phyloP scores from a whole-genome alignment of 2,888 invertebrate genomes.

The Meiosimyza platycephala region DNA sequence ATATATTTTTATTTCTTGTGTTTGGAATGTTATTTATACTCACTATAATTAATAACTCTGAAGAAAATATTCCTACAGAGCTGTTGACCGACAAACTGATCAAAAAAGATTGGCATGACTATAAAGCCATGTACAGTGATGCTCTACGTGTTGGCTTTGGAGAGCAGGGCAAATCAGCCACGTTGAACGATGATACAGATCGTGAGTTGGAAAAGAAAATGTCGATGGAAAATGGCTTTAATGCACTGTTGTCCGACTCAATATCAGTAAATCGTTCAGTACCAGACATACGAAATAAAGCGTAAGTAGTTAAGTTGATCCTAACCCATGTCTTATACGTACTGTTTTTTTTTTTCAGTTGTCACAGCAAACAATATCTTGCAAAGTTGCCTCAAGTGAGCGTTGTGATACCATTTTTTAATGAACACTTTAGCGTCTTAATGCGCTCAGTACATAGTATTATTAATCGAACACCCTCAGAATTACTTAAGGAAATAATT shows the following conservation, averaged over 20 bases:
- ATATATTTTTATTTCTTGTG: no score
- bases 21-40: no score
- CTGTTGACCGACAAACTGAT: no score
- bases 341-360: conserved; percentile 47
- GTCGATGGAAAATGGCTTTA: conserved; percentile 93
- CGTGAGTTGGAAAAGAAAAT: conserved; percentile 73
- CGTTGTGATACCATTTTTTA: conserved; percentile 92
- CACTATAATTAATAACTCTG: no score
- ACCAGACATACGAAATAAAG: conserved; percentile 79
- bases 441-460: conserved; percentile 84
- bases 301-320: conserved; percentile 59
- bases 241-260: conserved; percentile 90
- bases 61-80: no score
- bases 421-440: conserved; percentile 92
- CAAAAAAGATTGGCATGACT: conserved; percentile 86
- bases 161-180: conserved; percentile 79
- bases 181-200: conserved; percentile 72
- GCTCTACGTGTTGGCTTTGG: conserved; percentile 75
- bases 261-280: conserved; percentile 89
- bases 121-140: conserved; percentile 75
- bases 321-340: neutral
- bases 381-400: conserved; percentile 77
- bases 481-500: conserved; percentile 88
- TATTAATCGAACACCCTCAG: conserved; percentile 83
- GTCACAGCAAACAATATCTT: conserved; percentile 58